phyloP scores from a whole-genome alignment of 1,140 invertebrate genomes.

The Drosophila pandora region DNA sequence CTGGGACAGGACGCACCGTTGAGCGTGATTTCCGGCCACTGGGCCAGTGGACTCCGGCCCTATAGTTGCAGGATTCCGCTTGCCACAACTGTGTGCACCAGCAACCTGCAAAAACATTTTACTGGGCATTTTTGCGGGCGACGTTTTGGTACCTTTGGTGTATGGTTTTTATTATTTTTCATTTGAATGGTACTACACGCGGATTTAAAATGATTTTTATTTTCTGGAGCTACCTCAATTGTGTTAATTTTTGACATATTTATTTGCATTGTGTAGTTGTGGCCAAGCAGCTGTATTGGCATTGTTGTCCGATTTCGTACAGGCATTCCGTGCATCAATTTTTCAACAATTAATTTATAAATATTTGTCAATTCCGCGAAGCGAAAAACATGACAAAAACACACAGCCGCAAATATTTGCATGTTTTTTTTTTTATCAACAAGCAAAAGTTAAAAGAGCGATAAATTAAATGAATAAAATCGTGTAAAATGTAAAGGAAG shows the following conservation, averaged over 20 bases:
- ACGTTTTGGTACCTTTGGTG: conserved; percentile 32
- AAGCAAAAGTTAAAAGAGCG: conserved; percentile 44
- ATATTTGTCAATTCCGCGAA: conserved; percentile 45
- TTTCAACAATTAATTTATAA: conserved; percentile 61
- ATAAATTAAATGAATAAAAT: conserved; percentile 31
- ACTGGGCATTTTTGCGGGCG: conserved; percentile 30
- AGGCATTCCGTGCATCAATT: conserved; percentile 37
- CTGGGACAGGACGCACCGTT: conserved; percentile 40
- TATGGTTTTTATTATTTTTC: neutral
- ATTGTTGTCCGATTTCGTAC: conserved; percentile 20
- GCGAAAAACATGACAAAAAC: conserved; percentile 50
- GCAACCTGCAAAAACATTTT: conserved; percentile 16
- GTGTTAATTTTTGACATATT: conserved; percentile 62
- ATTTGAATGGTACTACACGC: neutral
- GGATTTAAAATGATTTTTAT: conserved; percentile 4
- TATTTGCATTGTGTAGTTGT: conserved; percentile 22
- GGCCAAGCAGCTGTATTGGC: conserved; percentile 1
- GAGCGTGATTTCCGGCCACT: conserved; percentile 75
- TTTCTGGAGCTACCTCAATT: conserved; percentile 45
- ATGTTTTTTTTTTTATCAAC: conserved; percentile 29
- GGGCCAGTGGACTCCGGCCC: conserved; percentile 37
- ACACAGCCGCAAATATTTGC: conserved; percentile 48
- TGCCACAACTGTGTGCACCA: conserved; percentile 16
- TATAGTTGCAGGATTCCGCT: conserved; percentile 6
- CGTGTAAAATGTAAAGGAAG: conserved; percentile 40